Percentiles rank a stretch among this genome's conserved stretches.
phyloP scores from a whole-genome alignment of 2,113 vertebrate genomes.

The Phycodurus eques region DNA sequence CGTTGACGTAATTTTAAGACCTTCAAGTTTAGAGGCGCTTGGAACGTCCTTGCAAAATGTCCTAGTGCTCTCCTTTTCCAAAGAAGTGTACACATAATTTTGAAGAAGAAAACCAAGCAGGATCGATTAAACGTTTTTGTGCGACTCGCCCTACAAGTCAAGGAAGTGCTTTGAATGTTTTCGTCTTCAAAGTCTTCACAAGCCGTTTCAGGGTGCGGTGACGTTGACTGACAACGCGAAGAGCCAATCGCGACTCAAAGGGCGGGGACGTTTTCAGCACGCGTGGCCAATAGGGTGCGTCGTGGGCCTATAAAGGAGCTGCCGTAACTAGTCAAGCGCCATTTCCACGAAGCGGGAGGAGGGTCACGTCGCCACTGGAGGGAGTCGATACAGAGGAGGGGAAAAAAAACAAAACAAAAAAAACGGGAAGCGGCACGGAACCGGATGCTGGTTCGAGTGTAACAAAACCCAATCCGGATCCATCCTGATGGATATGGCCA shows the following conservation, averaged over 20 bases:
- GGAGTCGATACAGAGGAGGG: constrained; percentile 29
- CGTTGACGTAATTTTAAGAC: constrained; percentile 63
- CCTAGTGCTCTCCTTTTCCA: too few species aligned
- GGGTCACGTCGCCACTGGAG: constrained; percentile 16
- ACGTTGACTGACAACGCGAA: constrained; percentile 29
- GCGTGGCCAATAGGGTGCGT: constrained; percentile 58
- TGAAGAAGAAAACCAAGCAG: not conserved
- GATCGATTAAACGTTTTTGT: not conserved
- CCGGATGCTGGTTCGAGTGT: constrained; percentile 61
- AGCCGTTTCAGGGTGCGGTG: constrained; percentile 30
- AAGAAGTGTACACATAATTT: not conserved
- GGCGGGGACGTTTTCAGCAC: constrained; percentile 35
- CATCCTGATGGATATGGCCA: constrained; percentile 78
- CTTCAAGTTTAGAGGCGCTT: constrained; percentile 6
- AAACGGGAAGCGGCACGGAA: constrained; percentile 38
- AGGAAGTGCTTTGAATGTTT: not conserved
- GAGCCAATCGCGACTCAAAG: constrained; percentile 38
- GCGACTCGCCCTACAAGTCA: not conserved
- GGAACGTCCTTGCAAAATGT: not conserved
- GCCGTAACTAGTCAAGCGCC: constrained; percentile 69
- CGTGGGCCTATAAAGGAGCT: constrained; percentile 67
- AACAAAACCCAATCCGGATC: constrained; percentile 74
- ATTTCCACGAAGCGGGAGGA: constrained; percentile 72
- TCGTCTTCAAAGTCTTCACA: not conserved
- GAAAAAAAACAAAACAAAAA: not conserved